Percentiles rank a stretch among this genome's conserved stretches.
Conservation (phyloP, 2,113 vertebrate species). For the Larimichthys polyactis region DNA sequence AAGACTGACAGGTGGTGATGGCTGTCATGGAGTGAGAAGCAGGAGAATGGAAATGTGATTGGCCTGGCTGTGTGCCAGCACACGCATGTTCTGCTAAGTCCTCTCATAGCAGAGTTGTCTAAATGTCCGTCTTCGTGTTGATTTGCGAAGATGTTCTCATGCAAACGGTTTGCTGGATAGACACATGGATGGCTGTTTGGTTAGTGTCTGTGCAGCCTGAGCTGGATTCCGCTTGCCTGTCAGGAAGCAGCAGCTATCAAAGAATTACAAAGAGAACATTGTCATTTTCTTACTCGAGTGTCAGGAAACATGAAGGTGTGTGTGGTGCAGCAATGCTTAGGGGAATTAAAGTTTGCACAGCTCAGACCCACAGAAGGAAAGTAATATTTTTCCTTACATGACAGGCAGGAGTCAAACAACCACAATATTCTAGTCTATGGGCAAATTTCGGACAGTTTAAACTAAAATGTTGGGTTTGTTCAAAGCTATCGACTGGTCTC, state of each 20-base stretch:
- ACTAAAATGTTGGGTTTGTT: background rate
- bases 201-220: background rate
- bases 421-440: background rate
- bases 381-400: background rate
- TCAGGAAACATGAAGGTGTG: constrained; percentile 22
- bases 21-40: constrained; percentile 14
- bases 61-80: constrained; percentile 4
- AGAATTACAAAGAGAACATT: constrained; percentile 23
- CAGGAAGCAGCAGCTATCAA: constrained; percentile 11
- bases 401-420: background rate
- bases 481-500: too few species aligned
- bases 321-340: constrained; percentile 7
- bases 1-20: constrained; percentile 19
- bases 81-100: background rate
- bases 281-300: background rate
- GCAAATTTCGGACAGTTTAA: background rate
- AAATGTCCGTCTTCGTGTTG: background rate
- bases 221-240: constrained; percentile 8
- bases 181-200: background rate
- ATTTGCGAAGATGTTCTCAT: constrained; percentile 3
- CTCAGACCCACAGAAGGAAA: background rate
- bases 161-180: background rate
- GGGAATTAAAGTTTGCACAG: constrained; percentile 9
- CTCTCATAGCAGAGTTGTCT: constrained; percentile 1
- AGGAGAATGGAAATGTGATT: constrained; percentile 9